Conservation (phyloP, 37 sponge, comb jelly and placozoan genomes). For the Geodia barretti region DNA sequence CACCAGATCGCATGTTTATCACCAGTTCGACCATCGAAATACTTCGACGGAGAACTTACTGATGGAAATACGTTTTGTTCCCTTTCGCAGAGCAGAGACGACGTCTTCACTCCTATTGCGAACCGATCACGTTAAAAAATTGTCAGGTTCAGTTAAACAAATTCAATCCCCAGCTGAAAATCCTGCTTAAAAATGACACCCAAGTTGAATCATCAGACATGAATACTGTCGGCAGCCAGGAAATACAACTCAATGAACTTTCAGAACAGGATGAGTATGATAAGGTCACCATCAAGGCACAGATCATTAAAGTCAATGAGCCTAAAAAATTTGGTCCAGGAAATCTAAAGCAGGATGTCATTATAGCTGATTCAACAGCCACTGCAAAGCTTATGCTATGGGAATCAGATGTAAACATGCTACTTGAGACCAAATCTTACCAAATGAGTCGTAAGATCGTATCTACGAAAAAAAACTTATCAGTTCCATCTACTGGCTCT, state of each 20-base stretch:
- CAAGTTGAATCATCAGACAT: background rate
- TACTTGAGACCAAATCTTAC: background rate
- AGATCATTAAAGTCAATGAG: background rate
- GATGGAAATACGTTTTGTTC: background rate
- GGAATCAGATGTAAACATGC: background rate
- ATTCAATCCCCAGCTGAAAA: background rate
- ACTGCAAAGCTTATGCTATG: background rate
- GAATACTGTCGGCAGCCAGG: background rate
- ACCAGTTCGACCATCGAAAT: background rate
- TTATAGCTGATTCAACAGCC: background rate
- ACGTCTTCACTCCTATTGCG: background rate
- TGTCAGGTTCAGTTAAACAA: background rate
- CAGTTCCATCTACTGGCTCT: background rate
- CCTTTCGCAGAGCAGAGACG: background rate
- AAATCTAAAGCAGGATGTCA: background rate
- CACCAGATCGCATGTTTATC: background rate
- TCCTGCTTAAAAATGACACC: background rate
- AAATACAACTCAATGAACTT: background rate
- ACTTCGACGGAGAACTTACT: conserved; percentile 5
- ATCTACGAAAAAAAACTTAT: background rate
- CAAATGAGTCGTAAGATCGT: background rate
- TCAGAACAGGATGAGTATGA: background rate
- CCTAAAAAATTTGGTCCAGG: background rate
- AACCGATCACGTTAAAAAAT: background rate
- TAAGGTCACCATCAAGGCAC: background rate